Conservation (phyloP, 2,888 invertebrate species). For the Drosophila longiperda region DNA sequence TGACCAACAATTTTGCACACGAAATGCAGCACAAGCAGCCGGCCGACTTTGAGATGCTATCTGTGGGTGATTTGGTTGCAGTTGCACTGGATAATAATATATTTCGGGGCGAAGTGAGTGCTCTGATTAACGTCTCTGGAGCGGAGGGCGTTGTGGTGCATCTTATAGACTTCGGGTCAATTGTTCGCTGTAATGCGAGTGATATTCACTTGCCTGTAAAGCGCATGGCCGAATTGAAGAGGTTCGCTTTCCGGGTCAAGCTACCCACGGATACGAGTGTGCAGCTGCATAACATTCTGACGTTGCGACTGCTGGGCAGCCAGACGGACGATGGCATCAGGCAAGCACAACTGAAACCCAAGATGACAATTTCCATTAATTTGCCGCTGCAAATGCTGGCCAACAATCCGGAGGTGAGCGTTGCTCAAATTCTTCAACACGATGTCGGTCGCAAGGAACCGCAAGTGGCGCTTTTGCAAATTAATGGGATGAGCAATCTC, state of each 20-base stretch:
- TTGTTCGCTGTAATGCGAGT: background rate
- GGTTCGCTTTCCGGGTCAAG: slow-evolving; percentile 44
- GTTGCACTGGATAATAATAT: slow-evolving; percentile 6
- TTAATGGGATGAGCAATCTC: slow-evolving; percentile 27
- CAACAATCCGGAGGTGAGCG: slow-evolving; percentile 28
- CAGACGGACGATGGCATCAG: slow-evolving; percentile 40
- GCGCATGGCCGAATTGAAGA: slow-evolving; percentile 30
- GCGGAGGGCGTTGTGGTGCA: slow-evolving; percentile 20
- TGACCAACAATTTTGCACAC: slow-evolving; percentile 19
- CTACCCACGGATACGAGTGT: slow-evolving; percentile 21
- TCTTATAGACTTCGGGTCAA: slow-evolving; percentile 52
- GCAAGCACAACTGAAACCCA: slow-evolving; percentile 40
- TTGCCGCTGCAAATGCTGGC: slow-evolving; percentile 48
- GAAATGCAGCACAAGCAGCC: slow-evolving; percentile 6
- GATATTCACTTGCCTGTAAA: slow-evolving; percentile 36
- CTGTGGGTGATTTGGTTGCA: slow-evolving; percentile 39
- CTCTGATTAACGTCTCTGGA: background rate
- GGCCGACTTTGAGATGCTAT: slow-evolving; percentile 13
- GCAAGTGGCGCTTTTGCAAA: slow-evolving; percentile 43
- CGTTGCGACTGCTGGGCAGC: slow-evolving; percentile 40
- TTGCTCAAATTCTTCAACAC: slow-evolving; percentile 28
- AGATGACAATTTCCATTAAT: slow-evolving; percentile 29
- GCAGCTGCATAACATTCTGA: slow-evolving; percentile 28
- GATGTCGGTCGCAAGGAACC: slow-evolving; percentile 14
- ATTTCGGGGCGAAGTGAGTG: slow-evolving; percentile 38